phyloP scores from a whole-genome alignment of 1,140 invertebrate genomes.

The Brachionus asplanchnoidis region DNA sequence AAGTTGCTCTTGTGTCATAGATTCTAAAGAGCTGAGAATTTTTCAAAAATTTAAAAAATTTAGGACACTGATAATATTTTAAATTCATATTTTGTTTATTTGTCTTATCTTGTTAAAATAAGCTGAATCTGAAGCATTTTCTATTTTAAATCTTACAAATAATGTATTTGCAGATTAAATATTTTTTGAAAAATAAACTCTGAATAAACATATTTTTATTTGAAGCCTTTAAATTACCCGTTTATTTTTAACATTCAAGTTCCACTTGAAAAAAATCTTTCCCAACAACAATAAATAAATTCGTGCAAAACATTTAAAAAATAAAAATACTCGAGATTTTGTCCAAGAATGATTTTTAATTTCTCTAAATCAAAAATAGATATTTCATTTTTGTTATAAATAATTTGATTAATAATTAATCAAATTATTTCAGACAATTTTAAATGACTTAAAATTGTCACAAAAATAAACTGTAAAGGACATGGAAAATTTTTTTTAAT shows the following conservation, averaged over 20 bases:
- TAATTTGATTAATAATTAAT: background rate
- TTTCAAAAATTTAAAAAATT: too few species aligned
- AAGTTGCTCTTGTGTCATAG: too few species aligned
- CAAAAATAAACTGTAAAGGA: background rate
- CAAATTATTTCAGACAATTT: too few species aligned
- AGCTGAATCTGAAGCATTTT: background rate
- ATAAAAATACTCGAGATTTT: too few species aligned
- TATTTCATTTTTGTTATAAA: too few species aligned
- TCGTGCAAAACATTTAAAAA: background rate
- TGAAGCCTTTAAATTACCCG: background rate
- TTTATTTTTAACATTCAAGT: background rate
- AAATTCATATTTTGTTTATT: background rate
- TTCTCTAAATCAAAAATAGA: too few species aligned
- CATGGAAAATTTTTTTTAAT: background rate
- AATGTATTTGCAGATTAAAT: background rate
- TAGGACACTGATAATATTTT: too few species aligned
- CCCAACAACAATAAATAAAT: background rate
- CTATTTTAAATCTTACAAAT: background rate
- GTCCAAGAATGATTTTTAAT: too few species aligned
- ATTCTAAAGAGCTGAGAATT: too few species aligned
- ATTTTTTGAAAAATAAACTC: background rate
- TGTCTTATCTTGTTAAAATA: background rate
- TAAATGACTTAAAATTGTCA: background rate
- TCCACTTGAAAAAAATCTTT: background rate
- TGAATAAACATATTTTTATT: background rate